These are phyloP conservation scores for Schizothorax lantsangensis DNA, from an alignment of 2,797 vertebrate species.

Conservation along the genomic window DNA sequence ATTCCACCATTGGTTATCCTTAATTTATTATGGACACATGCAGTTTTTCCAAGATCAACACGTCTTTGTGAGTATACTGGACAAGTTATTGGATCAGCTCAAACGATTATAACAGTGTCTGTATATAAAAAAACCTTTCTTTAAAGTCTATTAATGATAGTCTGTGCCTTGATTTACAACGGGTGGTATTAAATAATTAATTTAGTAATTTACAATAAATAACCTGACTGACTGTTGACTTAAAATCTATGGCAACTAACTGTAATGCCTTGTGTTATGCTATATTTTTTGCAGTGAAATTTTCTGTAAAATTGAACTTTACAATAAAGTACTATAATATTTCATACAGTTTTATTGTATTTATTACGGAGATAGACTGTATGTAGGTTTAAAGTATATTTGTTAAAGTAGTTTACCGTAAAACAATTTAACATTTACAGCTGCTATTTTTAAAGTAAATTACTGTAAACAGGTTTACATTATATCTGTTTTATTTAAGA, in stretches of 20 bases:
- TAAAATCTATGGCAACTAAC: conserved; percentile 30
- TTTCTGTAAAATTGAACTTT: conserved; percentile 47
- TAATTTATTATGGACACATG: background rate
- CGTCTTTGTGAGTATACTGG: background rate
- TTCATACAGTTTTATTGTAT: conserved; percentile 27
- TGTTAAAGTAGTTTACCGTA: conserved; percentile 2
- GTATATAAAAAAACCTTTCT: background rate
- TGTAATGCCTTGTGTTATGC: conserved; percentile 35
- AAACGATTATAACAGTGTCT: background rate
- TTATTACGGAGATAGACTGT: conserved; percentile 2
- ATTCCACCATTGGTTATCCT: background rate
- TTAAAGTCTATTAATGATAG: conserved; percentile 33
- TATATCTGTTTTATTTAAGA: conserved; percentile 10
- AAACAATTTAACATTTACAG: conserved; percentile 21
- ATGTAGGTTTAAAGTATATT: background rate
- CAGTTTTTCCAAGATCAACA: background rate
- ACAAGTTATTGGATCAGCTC: background rate
- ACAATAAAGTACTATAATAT: conserved; percentile 45
- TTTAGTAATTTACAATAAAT: background rate
- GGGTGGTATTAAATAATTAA: background rate
- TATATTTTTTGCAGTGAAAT: background rate
- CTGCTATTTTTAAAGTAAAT: background rate
- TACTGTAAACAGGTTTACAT: background rate
- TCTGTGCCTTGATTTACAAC: background rate
- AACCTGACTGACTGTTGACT: conserved; percentile 16